phyloP scores from a whole-genome alignment of 2,888 invertebrate species.

The Neocrepidodera transversa region DNA sequence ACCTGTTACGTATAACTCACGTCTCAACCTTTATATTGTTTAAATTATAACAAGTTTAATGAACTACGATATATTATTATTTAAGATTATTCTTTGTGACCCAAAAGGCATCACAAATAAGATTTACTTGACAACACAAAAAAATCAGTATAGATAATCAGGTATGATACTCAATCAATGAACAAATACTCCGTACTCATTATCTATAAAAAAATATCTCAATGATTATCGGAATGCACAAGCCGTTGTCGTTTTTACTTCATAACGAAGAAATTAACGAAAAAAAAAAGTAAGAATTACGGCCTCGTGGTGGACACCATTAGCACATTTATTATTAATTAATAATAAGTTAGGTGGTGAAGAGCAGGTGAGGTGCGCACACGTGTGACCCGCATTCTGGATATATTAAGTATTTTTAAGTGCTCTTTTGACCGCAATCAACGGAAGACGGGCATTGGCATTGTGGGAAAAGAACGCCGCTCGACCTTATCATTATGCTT shows the following conservation, averaged over 20 bases:
- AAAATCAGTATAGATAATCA: too few species aligned
- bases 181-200: neutral
- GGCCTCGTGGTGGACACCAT: conserved; percentile 7
- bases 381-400: conserved; percentile 35
- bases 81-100: too few species aligned
- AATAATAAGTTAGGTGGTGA: conserved; percentile 35
- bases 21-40: too few species aligned
- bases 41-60: too few species aligned
- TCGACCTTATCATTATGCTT: neutral
- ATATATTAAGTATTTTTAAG: conserved; percentile 25
- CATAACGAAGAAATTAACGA: neutral
- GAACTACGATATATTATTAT: too few species aligned
- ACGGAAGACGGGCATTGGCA: neutral
- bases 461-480: neutral
- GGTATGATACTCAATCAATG: neutral
- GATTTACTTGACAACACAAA: too few species aligned
- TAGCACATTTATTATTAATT: conserved; percentile 30
- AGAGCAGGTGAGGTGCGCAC: conserved; percentile 47
- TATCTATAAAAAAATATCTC: neutral
- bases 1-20: too few species aligned
- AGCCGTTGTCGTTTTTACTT: neutral
- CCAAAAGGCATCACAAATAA: too few species aligned
- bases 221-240: neutral
- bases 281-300: neutral
- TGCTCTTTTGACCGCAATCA: conserved; percentile 6